phyloP scores from a whole-genome alignment of 1,140 invertebrate species.

The Sycobia sp. region DNA sequence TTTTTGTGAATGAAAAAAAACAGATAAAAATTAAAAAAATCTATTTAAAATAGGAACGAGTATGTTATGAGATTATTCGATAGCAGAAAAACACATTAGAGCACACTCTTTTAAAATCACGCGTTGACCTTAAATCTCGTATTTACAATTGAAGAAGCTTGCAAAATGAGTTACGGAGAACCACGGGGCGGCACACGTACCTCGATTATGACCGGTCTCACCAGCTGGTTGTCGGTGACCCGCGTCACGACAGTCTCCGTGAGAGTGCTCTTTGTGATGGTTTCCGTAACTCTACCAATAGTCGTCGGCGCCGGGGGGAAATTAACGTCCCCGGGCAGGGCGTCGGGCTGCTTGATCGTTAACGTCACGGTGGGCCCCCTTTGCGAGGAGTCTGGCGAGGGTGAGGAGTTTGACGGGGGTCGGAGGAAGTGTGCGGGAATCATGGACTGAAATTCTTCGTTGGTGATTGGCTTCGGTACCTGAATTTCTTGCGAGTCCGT shows the following conservation, averaged over 20 bases:
- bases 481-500: slow-evolving; percentile 59
- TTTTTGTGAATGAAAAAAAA: no score
- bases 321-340: slow-evolving; percentile 63
- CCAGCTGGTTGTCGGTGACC: slow-evolving; percentile 87
- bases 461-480: slow-evolving; percentile 82
- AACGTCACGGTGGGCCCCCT: slow-evolving; percentile 68
- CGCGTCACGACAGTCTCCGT: slow-evolving; percentile 92
- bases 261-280: slow-evolving; percentile 91
- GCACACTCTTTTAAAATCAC: no score
- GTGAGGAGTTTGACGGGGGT: slow-evolving; percentile 63
- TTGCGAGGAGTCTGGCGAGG: slow-evolving; percentile 54
- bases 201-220: slow-evolving; percentile 83
- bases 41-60: no score
- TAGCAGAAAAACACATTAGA: no score
- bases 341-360: slow-evolving; percentile 74
- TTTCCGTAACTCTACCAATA: slow-evolving; percentile 86
- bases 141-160: slow-evolving; percentile 35
- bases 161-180: slow-evolving; percentile 41
- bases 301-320: slow-evolving; percentile 83
- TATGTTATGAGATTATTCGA: no score
- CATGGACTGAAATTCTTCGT: slow-evolving; percentile 92
- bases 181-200: slow-evolving; percentile 64
- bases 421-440: slow-evolving; percentile 85
- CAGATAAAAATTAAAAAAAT: no score
- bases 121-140: neutral